phyloP scores from a whole-genome alignment of 2,888 invertebrate genomes.

The Acrobasis suavella region DNA sequence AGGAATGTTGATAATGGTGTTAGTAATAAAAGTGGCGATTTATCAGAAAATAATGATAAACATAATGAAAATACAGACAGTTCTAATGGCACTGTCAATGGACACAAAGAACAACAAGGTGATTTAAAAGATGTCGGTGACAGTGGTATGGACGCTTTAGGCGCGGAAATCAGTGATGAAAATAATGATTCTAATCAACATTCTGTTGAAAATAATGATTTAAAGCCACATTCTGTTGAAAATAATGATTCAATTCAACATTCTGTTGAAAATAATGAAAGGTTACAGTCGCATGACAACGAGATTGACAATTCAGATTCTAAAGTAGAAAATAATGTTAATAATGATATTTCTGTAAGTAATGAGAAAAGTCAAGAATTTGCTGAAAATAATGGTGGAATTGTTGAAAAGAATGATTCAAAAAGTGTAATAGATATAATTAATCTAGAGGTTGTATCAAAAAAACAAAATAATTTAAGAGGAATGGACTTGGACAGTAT shows the following conservation, averaged over 20 bases:
- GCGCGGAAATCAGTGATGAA: conserved; percentile 11
- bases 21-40: not conserved
- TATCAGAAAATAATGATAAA: conserved; percentile 3
- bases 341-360: conserved; percentile 11
- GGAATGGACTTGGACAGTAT: conserved; percentile 43
- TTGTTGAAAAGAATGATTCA: not conserved
- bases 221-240: not conserved
- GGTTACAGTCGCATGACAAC: not conserved
- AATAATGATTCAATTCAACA: not conserved
- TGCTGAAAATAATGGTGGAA: conserved; percentile 19
- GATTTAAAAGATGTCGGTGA: not conserved
- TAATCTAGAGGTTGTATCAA: not conserved
- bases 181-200: conserved; percentile 24
- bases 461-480: conserved; percentile 1
- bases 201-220: conserved; percentile 3
- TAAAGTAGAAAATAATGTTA: not conserved
- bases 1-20: not conserved
- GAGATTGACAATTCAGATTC: not conserved
- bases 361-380: not conserved
- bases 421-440: not conserved
- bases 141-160: conserved; percentile 3
- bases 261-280: not conserved
- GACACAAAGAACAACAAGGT: not conserved
- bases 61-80: not conserved
- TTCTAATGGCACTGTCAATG: conserved; percentile 6